Evolutionary conservation across 2,888 invertebrate genomes (phyloP), one percentile per base, ranked within the genome.

Genomic region (Pammene fasciana): DNA sequence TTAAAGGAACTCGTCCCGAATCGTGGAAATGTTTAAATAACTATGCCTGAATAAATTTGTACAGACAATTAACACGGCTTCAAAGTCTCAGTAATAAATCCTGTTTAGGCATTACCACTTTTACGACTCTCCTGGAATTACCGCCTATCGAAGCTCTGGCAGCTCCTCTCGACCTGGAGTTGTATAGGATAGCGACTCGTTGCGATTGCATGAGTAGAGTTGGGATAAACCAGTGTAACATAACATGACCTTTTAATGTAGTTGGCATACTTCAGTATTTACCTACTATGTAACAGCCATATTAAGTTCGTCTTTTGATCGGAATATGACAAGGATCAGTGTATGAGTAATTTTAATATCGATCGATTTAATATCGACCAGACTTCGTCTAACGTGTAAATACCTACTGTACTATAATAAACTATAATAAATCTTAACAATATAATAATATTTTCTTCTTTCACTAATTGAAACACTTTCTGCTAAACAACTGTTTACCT

Each of bases 51-150:
- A 18, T 18, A 18, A 50, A 26, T 54, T 54, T 54, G 52, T 26
- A 52, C 52, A 34, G 54, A 59, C 45, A 38, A 61, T 68, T 68
- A 48, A 64, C 45, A 45, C 43, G 6, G 64, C 52, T 64, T 54
- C 45, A 10, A 46, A 59, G 60, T 54, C 60, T 55, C 54, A 6
- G 14, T 65, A 54, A 59, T 54, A 60, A 59, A 65, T 52, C 41
- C 50, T 54, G 68, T 70, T 70, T 52, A 50, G 57, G 45, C 59
- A 43, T 68, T 59, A 57, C 60, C 54, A 18, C 65, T 65, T 68
- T 65, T 65, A 52, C 56, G 57, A 34, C 45, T 59, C 56, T 43
- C 59, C 26, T 52, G 59, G 46, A 70, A 70, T 70, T 59, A 65
- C 57, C 60, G 48, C 60, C 70, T 48, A 65, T 70, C 57, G 65